Evolutionary conservation across 2,113 vertebrate genomes (phyloP), one percentile per base, ranked within the genome.

Genomic region (Bos indicus): DNA sequence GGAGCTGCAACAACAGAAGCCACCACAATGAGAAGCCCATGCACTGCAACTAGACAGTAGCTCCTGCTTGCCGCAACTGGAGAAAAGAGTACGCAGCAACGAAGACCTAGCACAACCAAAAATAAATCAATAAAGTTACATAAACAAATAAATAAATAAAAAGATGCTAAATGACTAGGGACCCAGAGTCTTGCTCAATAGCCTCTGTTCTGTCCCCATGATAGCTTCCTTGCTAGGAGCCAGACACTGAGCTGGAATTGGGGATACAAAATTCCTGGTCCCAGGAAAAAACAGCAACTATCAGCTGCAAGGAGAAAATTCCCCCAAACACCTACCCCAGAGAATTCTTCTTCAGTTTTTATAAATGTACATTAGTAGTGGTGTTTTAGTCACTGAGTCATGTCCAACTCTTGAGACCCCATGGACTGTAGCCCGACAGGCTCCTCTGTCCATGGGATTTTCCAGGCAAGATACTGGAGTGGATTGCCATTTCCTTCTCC

Each of bases 131-230:
- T 25, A 12, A 71, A 40, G 36, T 25, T 13, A 67, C 33, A n/a
- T 56, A 12, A 60, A 11, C 12, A 25, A 74, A 21, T 40, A 71
- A 23, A 71, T 40, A 40, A 74, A 74, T 25, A 43, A 43, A 25
- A 77, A 89, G 78, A 93, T 25, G 51, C 48, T 86, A 71, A 91
- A 51, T 90, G 52, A 80, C 16, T 90, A 77, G 71, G 33, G 64
- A 82, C 36, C 46, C 36, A 81, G 40, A 97, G 91, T 12, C 74
- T 96, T 96, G 96, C 81, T 98, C 96, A 96, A 92, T 17, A 97
- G 23, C 46, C 12, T 93, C 59, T 92, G n/a, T 82, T 84, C 59
- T 85, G 83, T 13, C 23, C 26, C 64, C 9, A 4, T 36, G n/a
- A 71, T 26, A 56, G 88, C 91, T 80, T 85, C 30, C 28, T 46